Base-by-base conservation (phyloP, 2,888 invertebrate species). In the Platycheirus albimanus region DNA sequence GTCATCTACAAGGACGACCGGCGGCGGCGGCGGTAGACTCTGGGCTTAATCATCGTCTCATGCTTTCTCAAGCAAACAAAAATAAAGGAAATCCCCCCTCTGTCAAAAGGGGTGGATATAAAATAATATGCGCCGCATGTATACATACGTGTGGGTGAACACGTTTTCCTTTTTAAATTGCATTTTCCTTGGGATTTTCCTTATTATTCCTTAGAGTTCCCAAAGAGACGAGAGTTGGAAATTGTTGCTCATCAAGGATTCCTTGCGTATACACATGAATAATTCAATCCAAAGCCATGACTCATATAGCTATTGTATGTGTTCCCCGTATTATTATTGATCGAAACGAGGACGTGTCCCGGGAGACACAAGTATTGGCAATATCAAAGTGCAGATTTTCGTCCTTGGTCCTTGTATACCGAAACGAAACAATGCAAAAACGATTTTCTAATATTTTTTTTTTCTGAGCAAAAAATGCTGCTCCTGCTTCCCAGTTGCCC, bases 1-100 rank as follows among this genome's bases (percentile, higher is more conserved):
- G 51, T 78, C 78, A 78, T 77, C 36, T 47, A 58, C 72, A 78
- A 78, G 72, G 78, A 66, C 78, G 66, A 49, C 64, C 61, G 67
- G 41, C 43, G 49, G 77, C n/a, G n/a, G n/a, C n/a, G n/a, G n/a
- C n/a, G n/a, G n/a, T n/a, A n/a, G n/a, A n/a, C n/a, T 71, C 56
- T 30, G 58, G 58, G 54, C 56, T 77, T 77, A 77, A 56, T 71
- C 77, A 77, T 64, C 64, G 77, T 77, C 71, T 77, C 47, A 47
- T 49, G 54, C 52, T 76, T 49, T 30, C 11, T 51, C 33, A 43
- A 43, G 58, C 43, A 56, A 20, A n/a, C 20, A 8, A 13, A 54
- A 13, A 36, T 54, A 8, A 10, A 52, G 41, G 49, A 11, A 61
- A 19, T 28, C 13, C 11, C 64, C 54, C 45, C 47, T 11, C 6